Conservation (phyloP, 2,888 invertebrate species). For the Heliconius sara region DNA sequence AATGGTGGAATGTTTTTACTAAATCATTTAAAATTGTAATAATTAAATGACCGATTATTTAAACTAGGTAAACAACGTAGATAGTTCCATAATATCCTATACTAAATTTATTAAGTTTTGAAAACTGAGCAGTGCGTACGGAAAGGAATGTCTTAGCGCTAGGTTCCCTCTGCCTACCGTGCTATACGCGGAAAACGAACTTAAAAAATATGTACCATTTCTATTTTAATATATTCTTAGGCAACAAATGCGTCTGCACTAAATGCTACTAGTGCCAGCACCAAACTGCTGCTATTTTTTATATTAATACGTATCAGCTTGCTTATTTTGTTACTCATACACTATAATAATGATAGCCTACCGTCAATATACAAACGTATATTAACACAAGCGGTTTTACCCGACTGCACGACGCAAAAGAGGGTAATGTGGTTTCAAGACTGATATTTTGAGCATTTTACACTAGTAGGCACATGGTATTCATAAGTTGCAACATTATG, state of each 20-base stretch:
- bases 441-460: too few species aligned
- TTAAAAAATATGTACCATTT: not conserved
- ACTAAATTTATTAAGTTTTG: not conserved
- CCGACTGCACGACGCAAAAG: too few species aligned
- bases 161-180: not conserved
- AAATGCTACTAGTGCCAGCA: not conserved
- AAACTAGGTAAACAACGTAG: too few species aligned
- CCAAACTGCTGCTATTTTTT: not conserved
- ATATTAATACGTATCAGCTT: not conserved
- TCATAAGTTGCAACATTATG: too few species aligned
- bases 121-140: too few species aligned
- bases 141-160: not conserved
- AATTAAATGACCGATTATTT: too few species aligned
- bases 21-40: too few species aligned
- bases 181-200: not conserved
- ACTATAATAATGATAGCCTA: not conserved
- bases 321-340: not conserved
- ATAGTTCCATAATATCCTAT: not conserved
- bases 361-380: not conserved
- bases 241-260: not conserved
- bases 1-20: too few species aligned
- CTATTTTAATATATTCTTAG: slow-evolving; percentile 1
- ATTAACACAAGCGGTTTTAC: not conserved
- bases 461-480: too few species aligned
- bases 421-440: too few species aligned